Evolutionary conservation across 2,888 invertebrate species (phyloP).

Genomic region (Ochropleura leucogaster): DNA sequence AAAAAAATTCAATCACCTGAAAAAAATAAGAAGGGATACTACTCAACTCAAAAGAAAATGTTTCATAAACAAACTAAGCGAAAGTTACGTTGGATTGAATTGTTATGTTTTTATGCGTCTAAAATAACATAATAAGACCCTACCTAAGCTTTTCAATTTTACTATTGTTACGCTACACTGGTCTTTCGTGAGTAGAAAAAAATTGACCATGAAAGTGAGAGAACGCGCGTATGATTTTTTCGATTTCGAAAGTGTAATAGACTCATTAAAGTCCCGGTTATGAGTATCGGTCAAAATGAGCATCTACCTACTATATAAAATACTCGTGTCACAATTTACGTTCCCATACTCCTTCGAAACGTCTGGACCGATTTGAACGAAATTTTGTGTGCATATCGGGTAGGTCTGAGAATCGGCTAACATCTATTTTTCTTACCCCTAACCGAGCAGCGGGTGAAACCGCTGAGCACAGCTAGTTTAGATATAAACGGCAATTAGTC

Average conservation of each 20-base stretch:
- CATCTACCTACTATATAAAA: too few species aligned
- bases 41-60: conserved; percentile 17
- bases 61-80: conserved; percentile 60
- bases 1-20: background rate
- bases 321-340: too few species aligned
- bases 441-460: too few species aligned
- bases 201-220: conserved; percentile 29
- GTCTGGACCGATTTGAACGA: too few species aligned
- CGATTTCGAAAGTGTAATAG: conserved; percentile 46
- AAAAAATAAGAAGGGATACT: conserved; percentile 15
- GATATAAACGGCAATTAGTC: background rate
- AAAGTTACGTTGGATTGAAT: conserved; percentile 70
- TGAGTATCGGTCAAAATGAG: background rate
- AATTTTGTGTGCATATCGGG: too few species aligned
- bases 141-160: conserved; percentile 58
- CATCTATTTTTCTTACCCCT: too few species aligned
- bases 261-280: background rate
- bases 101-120: conserved; percentile 63
- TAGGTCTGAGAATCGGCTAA: too few species aligned
- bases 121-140: conserved; percentile 50
- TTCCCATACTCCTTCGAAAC: too few species aligned
- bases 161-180: conserved; percentile 46
- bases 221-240: conserved; percentile 22
- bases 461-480: too few species aligned
- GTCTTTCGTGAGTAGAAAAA: conserved; percentile 43